Conservation (phyloP, 2,888 invertebrate genomes). For the Diloba caeruleocephala region DNA sequence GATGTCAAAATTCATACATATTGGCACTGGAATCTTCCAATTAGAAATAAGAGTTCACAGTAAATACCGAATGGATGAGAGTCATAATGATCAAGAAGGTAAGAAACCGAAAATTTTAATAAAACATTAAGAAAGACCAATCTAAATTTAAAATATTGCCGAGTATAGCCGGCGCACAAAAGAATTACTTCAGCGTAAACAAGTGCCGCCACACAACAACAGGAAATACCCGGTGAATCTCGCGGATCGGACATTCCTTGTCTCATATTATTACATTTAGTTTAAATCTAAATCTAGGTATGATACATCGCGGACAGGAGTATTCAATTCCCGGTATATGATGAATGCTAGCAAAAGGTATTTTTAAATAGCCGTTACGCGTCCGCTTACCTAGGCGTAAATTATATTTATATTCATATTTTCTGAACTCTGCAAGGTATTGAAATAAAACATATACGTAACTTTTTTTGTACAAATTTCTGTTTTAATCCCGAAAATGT, state of each 20-base stretch:
- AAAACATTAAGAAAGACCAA: conserved; percentile 1
- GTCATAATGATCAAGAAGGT: not conserved
- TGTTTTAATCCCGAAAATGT: too few relatives aligned
- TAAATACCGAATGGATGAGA: not conserved
- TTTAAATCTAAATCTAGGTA: conserved; percentile 17
- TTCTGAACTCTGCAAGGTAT: too few relatives aligned
- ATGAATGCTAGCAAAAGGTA: too few relatives aligned
- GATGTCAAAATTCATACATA: too few relatives aligned
- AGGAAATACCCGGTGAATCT: conserved; percentile 55
- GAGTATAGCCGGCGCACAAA: conserved; percentile 40
- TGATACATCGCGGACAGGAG: conserved; percentile 21
- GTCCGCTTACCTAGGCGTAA: too few relatives aligned
- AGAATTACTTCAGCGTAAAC: conserved; percentile 53
- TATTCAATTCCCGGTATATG: too few relatives aligned
- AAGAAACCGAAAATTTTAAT: not conserved
- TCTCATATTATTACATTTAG: conserved; percentile 28
- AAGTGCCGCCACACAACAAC: conserved; percentile 45
- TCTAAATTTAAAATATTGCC: conserved; percentile 15
- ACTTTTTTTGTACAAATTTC: too few relatives aligned
- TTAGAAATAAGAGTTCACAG: too few relatives aligned
- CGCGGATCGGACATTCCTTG: conserved; percentile 46
- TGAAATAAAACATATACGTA: too few relatives aligned
- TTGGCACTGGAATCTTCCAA: too few relatives aligned
- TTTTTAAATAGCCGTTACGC: too few relatives aligned
- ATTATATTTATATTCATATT: too few relatives aligned